Evolutionary conservation across 2,888 invertebrate genomes (phyloP).

Genomic region (Drosophila dives): DNA sequence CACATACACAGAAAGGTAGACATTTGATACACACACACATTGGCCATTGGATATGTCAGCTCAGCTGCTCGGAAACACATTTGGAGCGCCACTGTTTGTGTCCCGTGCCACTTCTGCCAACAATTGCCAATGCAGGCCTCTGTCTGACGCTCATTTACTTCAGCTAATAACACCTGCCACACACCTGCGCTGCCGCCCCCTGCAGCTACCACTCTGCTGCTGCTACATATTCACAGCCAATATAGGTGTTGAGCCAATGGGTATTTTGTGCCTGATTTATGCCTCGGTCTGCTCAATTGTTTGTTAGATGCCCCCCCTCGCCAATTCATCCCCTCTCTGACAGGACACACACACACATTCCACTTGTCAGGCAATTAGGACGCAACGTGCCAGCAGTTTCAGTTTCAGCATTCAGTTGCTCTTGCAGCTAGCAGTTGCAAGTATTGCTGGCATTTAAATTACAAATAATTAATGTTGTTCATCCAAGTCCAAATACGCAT

Average conservation of each 20-base stretch:
- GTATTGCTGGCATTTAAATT: constrained; percentile 30
- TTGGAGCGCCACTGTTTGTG: constrained; percentile 4
- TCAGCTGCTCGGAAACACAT: constrained; percentile 1
- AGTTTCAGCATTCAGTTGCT: constrained; percentile 10
- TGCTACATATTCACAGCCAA: constrained; percentile 1
- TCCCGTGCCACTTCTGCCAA: constrained; percentile 6
- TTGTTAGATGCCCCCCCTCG: constrained; percentile 31
- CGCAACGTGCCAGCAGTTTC: constrained; percentile 18
- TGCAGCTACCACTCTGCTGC: not conserved
- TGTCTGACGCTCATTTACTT: constrained; percentile 37
- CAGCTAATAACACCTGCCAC: constrained; percentile 11
- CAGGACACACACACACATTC: constrained; percentile 16
- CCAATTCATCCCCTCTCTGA: not conserved
- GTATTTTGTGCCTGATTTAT: constrained; percentile 60
- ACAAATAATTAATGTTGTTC: constrained; percentile 68
- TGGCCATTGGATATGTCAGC: constrained; percentile 42
- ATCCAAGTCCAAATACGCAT: constrained; percentile 24
- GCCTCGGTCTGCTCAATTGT: constrained; percentile 54
- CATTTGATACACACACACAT: not conserved
- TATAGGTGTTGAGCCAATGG: constrained; percentile 63
- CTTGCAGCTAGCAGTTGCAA: constrained; percentile 14
- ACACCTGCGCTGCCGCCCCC: not conserved
- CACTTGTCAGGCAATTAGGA: constrained; percentile 64
- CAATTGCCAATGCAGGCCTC: constrained; percentile 28
- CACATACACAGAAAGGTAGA: not conserved